Evolutionary conservation across 2,113 vertebrate genomes (phyloP).

Genomic region (Alosa alosa): DNA sequence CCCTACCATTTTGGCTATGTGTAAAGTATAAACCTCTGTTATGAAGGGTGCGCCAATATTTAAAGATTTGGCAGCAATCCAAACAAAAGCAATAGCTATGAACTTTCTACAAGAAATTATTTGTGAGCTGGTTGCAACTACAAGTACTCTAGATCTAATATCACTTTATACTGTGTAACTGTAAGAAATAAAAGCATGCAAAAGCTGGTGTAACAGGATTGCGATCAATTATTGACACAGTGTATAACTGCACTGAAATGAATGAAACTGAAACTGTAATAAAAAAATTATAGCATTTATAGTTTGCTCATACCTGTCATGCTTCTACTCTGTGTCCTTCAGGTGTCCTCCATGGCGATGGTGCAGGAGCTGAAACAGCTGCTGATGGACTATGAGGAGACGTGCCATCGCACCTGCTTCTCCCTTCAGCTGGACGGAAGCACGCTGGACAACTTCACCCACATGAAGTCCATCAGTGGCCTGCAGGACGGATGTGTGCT

Average conservation of each 20-base stretch:
- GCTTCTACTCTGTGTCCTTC: neutral
- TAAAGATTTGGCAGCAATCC: neutral
- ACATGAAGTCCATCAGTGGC: conserved; percentile 81
- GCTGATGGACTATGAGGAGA: conserved; percentile 91
- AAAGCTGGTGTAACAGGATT: neutral
- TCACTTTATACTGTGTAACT: neutral
- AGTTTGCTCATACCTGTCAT: neutral
- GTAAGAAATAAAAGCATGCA: neutral
- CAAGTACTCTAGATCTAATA: too few species aligned
- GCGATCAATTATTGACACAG: neutral
- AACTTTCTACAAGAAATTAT: neutral
- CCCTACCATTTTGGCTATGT: neutral
- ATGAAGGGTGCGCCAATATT: neutral
- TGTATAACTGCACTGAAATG: too few species aligned
- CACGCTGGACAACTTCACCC: conserved; percentile 81
- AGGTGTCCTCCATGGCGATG: conserved; percentile 93
- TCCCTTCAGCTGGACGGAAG: conserved; percentile 86
- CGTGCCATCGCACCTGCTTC: conserved; percentile 92
- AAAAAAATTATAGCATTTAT: neutral
- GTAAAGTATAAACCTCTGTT: neutral
- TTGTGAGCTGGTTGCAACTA: neutral
- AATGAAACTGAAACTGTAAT: too few species aligned
- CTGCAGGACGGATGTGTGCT: conserved; percentile 83
- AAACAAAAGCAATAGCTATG: neutral
- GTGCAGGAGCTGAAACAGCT: conserved; percentile 94